Evolutionary conservation across 2,797 vertebrate genomes (phyloP), one percentile per base, ranked within the genome.

Genomic region (Xenops minutus): DNA sequence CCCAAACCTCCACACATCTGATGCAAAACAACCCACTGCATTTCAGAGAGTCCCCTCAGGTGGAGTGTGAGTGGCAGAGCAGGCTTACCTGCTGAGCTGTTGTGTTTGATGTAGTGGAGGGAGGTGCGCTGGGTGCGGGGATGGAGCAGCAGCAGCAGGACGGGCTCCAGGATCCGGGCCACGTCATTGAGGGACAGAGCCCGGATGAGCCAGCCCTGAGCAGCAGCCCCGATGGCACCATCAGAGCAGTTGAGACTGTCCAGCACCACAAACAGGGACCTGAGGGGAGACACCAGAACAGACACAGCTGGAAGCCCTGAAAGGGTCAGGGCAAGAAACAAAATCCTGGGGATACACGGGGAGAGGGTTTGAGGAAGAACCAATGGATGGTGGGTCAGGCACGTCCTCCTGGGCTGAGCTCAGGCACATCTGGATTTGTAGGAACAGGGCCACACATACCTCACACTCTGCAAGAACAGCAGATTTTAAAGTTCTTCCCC

Each of bases 221-320:
- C 98, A 1, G 99, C 98, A 2, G 99, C 98, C 12, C 98, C 98
- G 78, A 99, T 98, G 39, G 99, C 99, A 0, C 99, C 98, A 6
- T 99, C 99, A 4, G 98, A 96, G 85, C 98, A 98, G 93, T 98
- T 98, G 88, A 99, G 98, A 95, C 98, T 99, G 97, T 99, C 99
- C 97, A 99, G 97, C 83, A 99, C 99, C 37, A 99, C 99, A 84
- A 99, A 99, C 92, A 99, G 97, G 67, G 99, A 99, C 98, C 99
- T 99, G 97, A 11, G 91, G 73, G 73, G 29, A 83, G 26, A 90
- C 17, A 94, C 18, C 67, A 93, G 63, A 90, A 74, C 52, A 74
- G 58, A 58, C 54, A 81, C 68, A 66, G 63, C 66, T 93, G 62
- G 79, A 84, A 89, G 23, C 46, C 14, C n/a, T 37, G 8, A 2